Percentiles rank a stretch among this genome's conserved stretches.
These are phyloP conservation scores for Ictalurus furcatus DNA, from an alignment of 2,113 vertebrate genomes.

Conservation along the genomic window DNA sequence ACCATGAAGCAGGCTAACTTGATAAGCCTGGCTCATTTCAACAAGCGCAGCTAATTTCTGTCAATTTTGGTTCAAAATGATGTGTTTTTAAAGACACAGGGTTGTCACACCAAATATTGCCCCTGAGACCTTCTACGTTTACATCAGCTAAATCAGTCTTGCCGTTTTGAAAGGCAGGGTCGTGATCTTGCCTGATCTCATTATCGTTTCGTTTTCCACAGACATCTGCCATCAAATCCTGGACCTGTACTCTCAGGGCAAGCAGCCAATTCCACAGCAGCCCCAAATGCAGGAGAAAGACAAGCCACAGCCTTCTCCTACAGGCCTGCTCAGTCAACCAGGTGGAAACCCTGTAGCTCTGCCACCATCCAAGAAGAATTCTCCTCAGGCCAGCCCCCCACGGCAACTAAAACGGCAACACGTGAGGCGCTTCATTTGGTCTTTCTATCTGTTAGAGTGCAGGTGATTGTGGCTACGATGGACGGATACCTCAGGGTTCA, in stretches of 20 bases:
- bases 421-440: slow-evolving; percentile 70
- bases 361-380: slow-evolving; percentile 84
- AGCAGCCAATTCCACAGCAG: slow-evolving; percentile 96
- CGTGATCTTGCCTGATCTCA: background rate
- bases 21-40: background rate
- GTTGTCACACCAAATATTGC: background rate
- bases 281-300: slow-evolving; percentile 82
- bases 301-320: slow-evolving; percentile 53
- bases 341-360: slow-evolving; percentile 57
- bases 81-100: background rate
- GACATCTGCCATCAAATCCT: slow-evolving; percentile 99
- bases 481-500: background rate
- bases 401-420: slow-evolving; percentile 86
- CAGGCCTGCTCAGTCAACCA: slow-evolving; percentile 60
- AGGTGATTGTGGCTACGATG: background rate
- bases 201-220: slow-evolving; percentile 47
- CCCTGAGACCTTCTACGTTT: background rate
- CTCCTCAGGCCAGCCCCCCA: slow-evolving; percentile 89
- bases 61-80: background rate
- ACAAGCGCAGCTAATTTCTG: background rate
- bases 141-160: background rate
- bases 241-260: slow-evolving; percentile 96
- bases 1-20: background rate
- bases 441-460: background rate
- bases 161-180: background rate